Percentiles rank a stretch among this genome's conserved stretches.
phyloP scores from a whole-genome alignment of 2,888 invertebrate species.

The Andrena chrysosceles region DNA sequence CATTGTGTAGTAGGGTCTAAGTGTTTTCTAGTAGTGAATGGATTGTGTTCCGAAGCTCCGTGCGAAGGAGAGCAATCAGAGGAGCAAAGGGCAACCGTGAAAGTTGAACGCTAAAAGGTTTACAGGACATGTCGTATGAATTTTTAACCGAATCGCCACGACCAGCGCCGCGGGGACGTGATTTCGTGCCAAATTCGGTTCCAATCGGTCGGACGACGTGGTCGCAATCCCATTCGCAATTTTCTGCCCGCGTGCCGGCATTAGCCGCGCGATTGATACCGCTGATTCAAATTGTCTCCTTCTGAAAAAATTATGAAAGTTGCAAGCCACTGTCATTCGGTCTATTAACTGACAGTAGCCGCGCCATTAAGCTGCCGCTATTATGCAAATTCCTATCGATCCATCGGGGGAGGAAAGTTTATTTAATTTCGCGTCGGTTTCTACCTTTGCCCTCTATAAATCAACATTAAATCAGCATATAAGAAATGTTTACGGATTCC shows the following conservation, averaged over 20 bases:
- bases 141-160: slow-evolving; percentile 63
- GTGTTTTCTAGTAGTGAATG: neutral
- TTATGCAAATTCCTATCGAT: slow-evolving; percentile 63
- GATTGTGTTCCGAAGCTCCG: slow-evolving; percentile 1
- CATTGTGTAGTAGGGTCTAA: neutral
- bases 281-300: slow-evolving; percentile 67
- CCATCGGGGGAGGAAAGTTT: slow-evolving; percentile 12
- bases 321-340: slow-evolving; percentile 46
- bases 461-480: neutral
- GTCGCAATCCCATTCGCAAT: slow-evolving; percentile 61
- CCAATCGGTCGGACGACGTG: slow-evolving; percentile 69
- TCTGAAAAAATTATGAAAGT: slow-evolving; percentile 70
- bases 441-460: neutral
- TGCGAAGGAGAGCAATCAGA: slow-evolving; percentile 23
- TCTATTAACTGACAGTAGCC: slow-evolving; percentile 50
- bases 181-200: slow-evolving; percentile 75
- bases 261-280: slow-evolving; percentile 72
- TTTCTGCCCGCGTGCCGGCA: slow-evolving; percentile 64
- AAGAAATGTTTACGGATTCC: neutral
- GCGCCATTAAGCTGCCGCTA: slow-evolving; percentile 40
- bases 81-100: slow-evolving; percentile 14
- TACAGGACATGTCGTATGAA: slow-evolving; percentile 57
- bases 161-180: slow-evolving; percentile 61
- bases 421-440: slow-evolving; percentile 36
- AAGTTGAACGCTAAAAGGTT: slow-evolving; percentile 57